Base-by-base conservation (phyloP, 2,113 vertebrate species). In the Leptobrachium leishanense region DNA sequence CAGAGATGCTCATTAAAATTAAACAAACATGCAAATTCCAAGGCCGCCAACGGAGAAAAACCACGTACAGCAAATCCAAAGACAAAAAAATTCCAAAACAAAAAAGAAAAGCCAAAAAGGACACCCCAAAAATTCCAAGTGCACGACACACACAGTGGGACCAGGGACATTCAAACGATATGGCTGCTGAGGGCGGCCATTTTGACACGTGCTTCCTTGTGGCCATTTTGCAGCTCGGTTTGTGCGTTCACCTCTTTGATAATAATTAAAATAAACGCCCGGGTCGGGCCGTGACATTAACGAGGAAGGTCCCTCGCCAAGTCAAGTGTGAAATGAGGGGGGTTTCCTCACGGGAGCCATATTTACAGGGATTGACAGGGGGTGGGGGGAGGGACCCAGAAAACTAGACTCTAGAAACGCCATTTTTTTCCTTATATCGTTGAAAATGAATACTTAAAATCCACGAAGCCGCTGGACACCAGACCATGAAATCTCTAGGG, bases 11-110 rank as follows among this genome's bases (percentile, higher is more conserved):
- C 64, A 59, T 69, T 69, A 46, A 31, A 68, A 74, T 74, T 50
- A 62, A 80, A 80, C 78, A 80, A 80, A 80, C 78, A 80, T 80
- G 78, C 78, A 80, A 80, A 80, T 68, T 80, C 68, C 78, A 80
- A 80, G 78, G 78, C 78, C 78, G 78, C 78, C 46, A 74, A 80
- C 78, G 64, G 53, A 80, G 55, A 74, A 70, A 74, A 73, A 80
- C 74, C 78, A 74, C 74, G 72, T 80, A 80, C 78, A 80, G 78
- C 78, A 80, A 80, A 74, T 62, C 64, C 71, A 74, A 80, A 80
- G 71, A 80, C 78, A 54, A 76, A 44, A 64, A 40, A 54, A 54
- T 54, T 8, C 6, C 6, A 54, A 8, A 54, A 54, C 1, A 54
- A 54, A 54, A 54, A 54, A 54, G 6, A 10, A 59, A 80, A 80